phyloP scores from a whole-genome alignment of 2,797 vertebrate species.

The Ateles fusciceps region DNA sequence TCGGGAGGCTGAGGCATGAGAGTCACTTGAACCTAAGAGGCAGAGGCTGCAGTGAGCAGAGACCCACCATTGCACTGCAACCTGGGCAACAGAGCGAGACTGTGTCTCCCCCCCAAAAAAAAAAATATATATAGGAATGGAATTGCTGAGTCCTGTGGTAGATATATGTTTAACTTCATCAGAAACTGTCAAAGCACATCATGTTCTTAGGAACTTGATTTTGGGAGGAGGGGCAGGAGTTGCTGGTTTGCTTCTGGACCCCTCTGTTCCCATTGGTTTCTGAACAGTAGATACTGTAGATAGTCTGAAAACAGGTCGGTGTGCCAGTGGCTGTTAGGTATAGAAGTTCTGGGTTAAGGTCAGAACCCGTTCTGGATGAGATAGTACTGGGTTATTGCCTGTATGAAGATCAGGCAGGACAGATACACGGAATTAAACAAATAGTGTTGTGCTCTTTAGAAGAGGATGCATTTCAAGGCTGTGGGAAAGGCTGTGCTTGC shows the following conservation, averaged over 20 bases:
- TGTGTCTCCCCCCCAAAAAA: background rate
- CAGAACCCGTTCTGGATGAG: background rate
- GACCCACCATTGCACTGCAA: background rate
- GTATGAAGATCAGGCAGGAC: background rate
- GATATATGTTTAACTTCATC: constrained; percentile 39
- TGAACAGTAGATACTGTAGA: background rate
- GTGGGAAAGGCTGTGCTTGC: background rate
- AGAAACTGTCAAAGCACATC: constrained; percentile 9
- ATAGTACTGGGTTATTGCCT: background rate
- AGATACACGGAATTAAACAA: background rate
- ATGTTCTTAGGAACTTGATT: constrained; percentile 1
- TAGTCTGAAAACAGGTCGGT: background rate
- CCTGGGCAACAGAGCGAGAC: background rate
- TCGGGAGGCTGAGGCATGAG: background rate
- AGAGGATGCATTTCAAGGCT: background rate
- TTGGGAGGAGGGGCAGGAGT: background rate
- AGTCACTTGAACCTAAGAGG: no score
- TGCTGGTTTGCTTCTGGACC: background rate
- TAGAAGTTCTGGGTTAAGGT: background rate
- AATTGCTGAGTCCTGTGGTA: constrained; percentile 10
- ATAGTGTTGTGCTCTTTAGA: background rate
- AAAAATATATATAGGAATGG: background rate
- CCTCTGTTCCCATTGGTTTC: background rate
- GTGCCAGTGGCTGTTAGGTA: background rate
- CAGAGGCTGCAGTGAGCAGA: no score